phyloP scores from a whole-genome alignment of 2,888 invertebrate genomes.

The Perithous albicinctus region DNA sequence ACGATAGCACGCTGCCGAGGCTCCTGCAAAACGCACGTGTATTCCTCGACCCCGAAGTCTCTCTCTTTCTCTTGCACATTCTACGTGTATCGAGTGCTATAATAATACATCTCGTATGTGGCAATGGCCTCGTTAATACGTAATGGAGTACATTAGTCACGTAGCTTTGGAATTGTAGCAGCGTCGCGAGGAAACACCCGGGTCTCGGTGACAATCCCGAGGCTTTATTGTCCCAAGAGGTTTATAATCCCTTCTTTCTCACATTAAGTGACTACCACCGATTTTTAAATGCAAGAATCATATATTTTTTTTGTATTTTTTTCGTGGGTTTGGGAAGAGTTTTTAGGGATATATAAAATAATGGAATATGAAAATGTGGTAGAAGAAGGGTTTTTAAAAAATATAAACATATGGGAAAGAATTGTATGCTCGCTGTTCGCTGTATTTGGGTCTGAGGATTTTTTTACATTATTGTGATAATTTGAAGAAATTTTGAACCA shows the following conservation, averaged over 20 bases:
- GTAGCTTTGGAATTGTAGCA: constrained; percentile 42
- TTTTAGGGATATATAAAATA: no score
- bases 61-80: not conserved
- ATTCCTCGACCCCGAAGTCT: constrained; percentile 28
- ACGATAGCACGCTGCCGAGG: constrained; percentile 44
- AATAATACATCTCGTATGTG: constrained; percentile 58
- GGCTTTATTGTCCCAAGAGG: not conserved
- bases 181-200: constrained; percentile 3
- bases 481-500: no score
- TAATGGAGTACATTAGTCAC: constrained; percentile 67
- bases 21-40: constrained; percentile 31
- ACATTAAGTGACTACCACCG: no score
- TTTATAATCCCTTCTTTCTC: not conserved
- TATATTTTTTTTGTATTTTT: no score
- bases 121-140: constrained; percentile 71
- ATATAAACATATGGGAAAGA: no score
- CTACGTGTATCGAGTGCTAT: constrained; percentile 32
- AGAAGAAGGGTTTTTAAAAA: no score
- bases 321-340: no score
- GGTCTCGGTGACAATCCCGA: not conserved
- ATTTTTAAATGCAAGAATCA: no score
- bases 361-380: no score
- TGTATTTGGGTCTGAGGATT: no score
- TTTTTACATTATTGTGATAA: no score
- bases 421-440: no score